A percentile compares a stretch with the other conserved stretches of the same genome.
Evolutionary conservation across 2,888 invertebrate genomes (phyloP).

Genomic region (Leucoptera coffeella): DNA sequence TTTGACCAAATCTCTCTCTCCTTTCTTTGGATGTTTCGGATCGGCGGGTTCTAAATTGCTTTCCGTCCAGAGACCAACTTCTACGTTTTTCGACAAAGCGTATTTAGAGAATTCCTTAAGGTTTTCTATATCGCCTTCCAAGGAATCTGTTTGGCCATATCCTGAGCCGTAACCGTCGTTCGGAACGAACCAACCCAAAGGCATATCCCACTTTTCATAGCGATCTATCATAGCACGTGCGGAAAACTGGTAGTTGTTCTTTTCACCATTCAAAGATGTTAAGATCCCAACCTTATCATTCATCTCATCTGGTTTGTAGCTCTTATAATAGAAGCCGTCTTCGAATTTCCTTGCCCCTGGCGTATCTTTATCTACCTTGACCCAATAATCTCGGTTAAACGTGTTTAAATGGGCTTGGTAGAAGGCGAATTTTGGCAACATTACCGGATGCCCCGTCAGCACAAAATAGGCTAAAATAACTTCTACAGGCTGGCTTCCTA

Average conservation of each 20-base stretch:
- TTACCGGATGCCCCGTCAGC: constrained; percentile 28
- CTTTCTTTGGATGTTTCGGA: constrained; percentile 30
- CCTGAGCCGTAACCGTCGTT: constrained; percentile 42
- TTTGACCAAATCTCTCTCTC: constrained; percentile 31
- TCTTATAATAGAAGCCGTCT: constrained; percentile 34
- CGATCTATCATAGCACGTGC: constrained; percentile 40
- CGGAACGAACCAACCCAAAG: constrained; percentile 38
- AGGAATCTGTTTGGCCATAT: constrained; percentile 33
- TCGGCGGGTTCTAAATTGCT: constrained; percentile 28
- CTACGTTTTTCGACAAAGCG: constrained; percentile 22
- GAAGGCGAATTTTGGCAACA: constrained; percentile 35
- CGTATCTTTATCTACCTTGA: constrained; percentile 17
- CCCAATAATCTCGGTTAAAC: constrained; percentile 43
- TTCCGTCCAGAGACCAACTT: constrained; percentile 39
- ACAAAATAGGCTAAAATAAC: constrained; percentile 35
- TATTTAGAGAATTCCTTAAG: constrained; percentile 26
- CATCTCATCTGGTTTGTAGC: constrained; percentile 25
- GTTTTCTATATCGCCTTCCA: constrained; percentile 34
- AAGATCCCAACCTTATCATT: constrained; percentile 24
- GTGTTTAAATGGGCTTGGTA: constrained; percentile 40
- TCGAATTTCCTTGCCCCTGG: constrained; percentile 25
- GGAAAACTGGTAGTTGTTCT: constrained; percentile 38
- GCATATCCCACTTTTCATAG: constrained; percentile 30
- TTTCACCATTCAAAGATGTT: constrained; percentile 39
- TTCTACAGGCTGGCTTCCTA: constrained; percentile 18